phyloP scores from a whole-genome alignment of 2,113 vertebrate species.

The Leiothrix lutea region DNA sequence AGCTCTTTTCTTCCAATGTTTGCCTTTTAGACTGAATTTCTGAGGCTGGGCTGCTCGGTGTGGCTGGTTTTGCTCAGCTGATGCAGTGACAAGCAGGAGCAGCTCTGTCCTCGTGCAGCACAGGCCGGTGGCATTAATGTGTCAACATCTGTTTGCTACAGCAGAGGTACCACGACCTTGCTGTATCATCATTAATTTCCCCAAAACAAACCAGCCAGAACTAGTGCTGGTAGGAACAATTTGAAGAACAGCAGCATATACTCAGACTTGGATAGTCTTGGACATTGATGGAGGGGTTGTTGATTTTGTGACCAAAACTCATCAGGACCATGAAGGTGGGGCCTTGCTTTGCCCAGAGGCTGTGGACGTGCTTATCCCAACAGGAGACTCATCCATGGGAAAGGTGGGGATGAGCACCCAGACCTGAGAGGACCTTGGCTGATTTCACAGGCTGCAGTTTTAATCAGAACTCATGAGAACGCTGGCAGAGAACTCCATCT shows the following conservation, averaged over 20 bases:
- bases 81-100: neutral
- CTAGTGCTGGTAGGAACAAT: slow-evolving; percentile 47
- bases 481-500: neutral
- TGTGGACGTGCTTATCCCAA: accelerated
- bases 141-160: slow-evolving; percentile 58
- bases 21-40: neutral
- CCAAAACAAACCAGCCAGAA: slow-evolving; percentile 64
- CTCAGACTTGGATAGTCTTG: slow-evolving; percentile 50
- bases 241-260: slow-evolving; percentile 52
- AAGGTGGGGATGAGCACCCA: neutral
- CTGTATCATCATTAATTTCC: slow-evolving; percentile 66
- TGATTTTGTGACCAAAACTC: neutral
- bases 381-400: neutral
- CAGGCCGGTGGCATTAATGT: slow-evolving; percentile 24
- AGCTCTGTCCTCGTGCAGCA: neutral
- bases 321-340: accelerated
- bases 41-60: neutral
- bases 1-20: neutral
- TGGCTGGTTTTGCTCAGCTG: neutral
- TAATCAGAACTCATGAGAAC: neutral
- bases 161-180: slow-evolving; percentile 52
- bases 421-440: neutral
- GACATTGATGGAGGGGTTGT: slow-evolving; percentile 48
- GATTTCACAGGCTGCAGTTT: neutral
- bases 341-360: neutral